Evolutionary conservation across 2,888 invertebrate genomes (phyloP), one percentile per base, ranked within the genome.

Genomic region (Oscheius sp.): DNA sequence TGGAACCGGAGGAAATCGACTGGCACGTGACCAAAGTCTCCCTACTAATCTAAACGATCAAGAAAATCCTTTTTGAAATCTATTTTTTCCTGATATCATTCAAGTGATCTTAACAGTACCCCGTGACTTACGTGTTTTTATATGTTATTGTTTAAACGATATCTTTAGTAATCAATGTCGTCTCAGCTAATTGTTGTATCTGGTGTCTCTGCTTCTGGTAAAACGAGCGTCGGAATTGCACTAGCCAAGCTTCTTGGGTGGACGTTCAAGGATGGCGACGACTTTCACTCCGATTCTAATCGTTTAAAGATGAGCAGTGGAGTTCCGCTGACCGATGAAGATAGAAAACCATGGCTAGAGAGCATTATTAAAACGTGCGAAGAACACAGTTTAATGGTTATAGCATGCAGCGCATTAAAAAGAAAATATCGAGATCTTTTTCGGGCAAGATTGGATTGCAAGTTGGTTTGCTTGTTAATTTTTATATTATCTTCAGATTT

Each of bases 321-420:
- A 23, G 25, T 17, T 3, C 45, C 67, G 34, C 48, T 67, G 25
- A 48, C 46, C 33, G 88, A 88, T 69, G 78, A 83, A 80, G 87
- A 87, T 69, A 82, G 87, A 68, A 63, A 78, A 4, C 87, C 87
- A 2, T 87, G 87, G 87, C 71, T 87, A 29, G 72, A 46, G 23
- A 25, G 42, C 31, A 33, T 83, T 17, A 37, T 67, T 53, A 23
- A 70, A 52, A 77, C 55, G 46, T 58, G 25, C 55, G 63, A 64
- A 0, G 4, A 6, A 12, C 15, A 17, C 31, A 5, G 23, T 29
- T 45, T 39, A 10, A 33, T 65, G 20, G 70, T 81, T 20, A 73
- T 87, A 15, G 84, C 87, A 1, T 87, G 87, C 69, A 88, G 87
- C 15, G 87, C 87, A 1, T 76, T 87, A 45, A 87, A 87, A 77